Evolutionary conservation across 1,140 invertebrate genomes (phyloP).

Genomic region (Bombus sibiricus): DNA sequence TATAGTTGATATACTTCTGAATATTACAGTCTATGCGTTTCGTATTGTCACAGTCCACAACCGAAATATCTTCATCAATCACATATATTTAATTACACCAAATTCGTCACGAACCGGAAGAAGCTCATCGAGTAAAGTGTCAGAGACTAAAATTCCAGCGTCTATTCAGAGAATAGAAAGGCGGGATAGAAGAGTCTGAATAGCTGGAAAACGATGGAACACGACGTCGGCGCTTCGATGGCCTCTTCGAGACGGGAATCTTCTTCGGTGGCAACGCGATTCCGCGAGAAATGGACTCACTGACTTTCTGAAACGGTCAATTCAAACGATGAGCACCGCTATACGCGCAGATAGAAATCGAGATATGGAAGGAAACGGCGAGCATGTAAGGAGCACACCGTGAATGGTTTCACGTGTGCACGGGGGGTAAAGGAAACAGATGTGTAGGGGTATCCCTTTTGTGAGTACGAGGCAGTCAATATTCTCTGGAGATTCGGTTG

Average conservation of each 20-base stretch:
- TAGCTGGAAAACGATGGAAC: conserved; percentile 1
- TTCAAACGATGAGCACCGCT: conserved; percentile 42
- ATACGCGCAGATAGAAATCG: conserved; percentile 49
- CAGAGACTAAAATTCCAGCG: neutral
- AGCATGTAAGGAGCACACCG: conserved; percentile 11
- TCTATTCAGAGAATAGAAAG: neutral
- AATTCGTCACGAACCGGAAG: too few relatives aligned
- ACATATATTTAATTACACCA: neutral
- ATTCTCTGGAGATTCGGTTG: conserved; percentile 59
- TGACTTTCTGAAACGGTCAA: conserved; percentile 52
- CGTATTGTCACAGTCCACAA: too few relatives aligned
- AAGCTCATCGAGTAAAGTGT: too few relatives aligned
- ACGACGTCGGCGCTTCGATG: conserved; percentile 11
- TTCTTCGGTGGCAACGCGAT: conserved; percentile 55
- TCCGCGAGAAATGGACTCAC: conserved; percentile 41
- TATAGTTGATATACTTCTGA: too few relatives aligned
- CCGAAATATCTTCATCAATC: neutral
- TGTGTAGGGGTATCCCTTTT: conserved; percentile 58
- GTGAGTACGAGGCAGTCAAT: conserved; percentile 54
- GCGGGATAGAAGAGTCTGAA: neutral
- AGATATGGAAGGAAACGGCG: conserved; percentile 49
- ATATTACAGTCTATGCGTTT: too few relatives aligned
- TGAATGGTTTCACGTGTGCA: neutral
- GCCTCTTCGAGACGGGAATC: conserved; percentile 44
- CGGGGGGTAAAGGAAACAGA: conserved; percentile 40